Percentiles rank a stretch among this genome's conserved stretches.
Conservation (phyloP, 2,113 vertebrate genomes). For the Prinia subflava region DNA sequence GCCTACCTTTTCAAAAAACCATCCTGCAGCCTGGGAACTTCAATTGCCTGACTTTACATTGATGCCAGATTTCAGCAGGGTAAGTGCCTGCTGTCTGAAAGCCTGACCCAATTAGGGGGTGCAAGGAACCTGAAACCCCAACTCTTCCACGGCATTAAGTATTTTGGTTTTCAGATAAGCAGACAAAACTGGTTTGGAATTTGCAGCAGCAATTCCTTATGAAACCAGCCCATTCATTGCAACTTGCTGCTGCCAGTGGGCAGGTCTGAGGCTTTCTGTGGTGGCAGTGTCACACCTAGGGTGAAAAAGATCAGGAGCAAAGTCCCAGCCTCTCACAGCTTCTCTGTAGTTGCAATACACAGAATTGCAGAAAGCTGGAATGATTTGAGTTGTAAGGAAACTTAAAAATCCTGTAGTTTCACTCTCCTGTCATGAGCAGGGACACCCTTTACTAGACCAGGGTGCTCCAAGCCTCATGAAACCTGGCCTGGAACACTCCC, state of each 20-base stretch:
- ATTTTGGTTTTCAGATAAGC: neutral
- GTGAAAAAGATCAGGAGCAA: neutral
- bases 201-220: neutral
- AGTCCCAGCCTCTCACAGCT: neutral
- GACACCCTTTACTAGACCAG: neutral
- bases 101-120: neutral
- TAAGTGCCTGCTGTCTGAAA: neutral
- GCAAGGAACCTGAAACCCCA: neutral
- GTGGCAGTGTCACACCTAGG: neutral
- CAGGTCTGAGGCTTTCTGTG: neutral
- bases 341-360: neutral
- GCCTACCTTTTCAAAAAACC: neutral
- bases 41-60: neutral
- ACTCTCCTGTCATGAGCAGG: neutral
- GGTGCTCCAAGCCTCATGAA: accelerated
- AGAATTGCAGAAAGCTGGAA: neutral
- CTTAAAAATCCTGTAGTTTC: neutral
- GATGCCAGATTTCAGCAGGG: neutral
- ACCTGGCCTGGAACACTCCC: neutral
- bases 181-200: neutral
- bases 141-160: neutral
- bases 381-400: neutral
- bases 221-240: neutral
- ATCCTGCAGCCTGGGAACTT: neutral
- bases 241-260: neutral